phyloP scores from a whole-genome alignment of 2,888 invertebrate species.

The Eupithecia insigniata region DNA sequence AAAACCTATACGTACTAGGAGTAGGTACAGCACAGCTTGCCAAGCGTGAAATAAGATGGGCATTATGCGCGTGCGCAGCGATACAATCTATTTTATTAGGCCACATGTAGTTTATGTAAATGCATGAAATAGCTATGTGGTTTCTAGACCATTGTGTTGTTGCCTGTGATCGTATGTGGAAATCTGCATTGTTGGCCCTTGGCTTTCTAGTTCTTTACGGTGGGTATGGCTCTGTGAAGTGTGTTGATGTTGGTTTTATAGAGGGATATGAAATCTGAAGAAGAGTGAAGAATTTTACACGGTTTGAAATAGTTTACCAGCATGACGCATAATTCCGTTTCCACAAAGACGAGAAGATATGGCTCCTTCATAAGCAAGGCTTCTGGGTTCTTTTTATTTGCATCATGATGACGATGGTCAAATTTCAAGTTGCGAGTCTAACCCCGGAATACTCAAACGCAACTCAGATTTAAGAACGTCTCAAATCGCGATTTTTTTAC shows the following conservation, averaged over 20 bases:
- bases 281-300: neutral
- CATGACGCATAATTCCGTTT: neutral
- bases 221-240: neutral
- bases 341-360: too few relatives aligned
- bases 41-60: constrained; percentile 68
- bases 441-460: too few relatives aligned
- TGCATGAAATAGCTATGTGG: constrained; percentile 60
- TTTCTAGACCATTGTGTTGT: constrained; percentile 44
- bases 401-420: too few relatives aligned
- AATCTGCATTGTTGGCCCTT: constrained; percentile 35
- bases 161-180: constrained; percentile 30
- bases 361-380: too few relatives aligned
- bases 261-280: neutral
- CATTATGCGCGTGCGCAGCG: constrained; percentile 50
- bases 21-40: constrained; percentile 34
- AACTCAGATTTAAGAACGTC: too few relatives aligned
- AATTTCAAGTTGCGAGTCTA: too few relatives aligned
- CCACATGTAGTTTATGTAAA: constrained; percentile 54
- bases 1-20: constrained; percentile 12
- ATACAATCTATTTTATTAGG: constrained; percentile 64
- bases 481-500: too few relatives aligned
- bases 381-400: too few relatives aligned
- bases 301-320: neutral
- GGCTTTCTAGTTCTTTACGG: constrained; percentile 24
- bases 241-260: neutral